Conservation (phyloP, 2,888 invertebrate genomes). For the Metalampra italica region DNA sequence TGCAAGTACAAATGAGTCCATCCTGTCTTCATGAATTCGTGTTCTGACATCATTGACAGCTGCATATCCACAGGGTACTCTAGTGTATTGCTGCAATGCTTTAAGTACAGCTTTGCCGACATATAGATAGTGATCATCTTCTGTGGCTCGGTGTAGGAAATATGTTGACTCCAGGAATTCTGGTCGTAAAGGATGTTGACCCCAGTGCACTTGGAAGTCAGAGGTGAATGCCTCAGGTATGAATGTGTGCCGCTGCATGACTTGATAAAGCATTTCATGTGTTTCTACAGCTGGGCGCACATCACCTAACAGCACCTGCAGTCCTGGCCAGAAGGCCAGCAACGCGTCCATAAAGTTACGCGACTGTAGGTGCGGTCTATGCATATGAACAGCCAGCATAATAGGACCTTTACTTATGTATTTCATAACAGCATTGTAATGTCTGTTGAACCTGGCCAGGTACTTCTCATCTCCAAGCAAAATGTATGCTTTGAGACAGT, state of each 20-base stretch:
- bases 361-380: slow-evolving; percentile 95
- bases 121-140: slow-evolving; percentile 96
- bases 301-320: slow-evolving; percentile 94
- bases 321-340: slow-evolving; percentile 98
- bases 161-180: slow-evolving; percentile 99
- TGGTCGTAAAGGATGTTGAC: slow-evolving; percentile 96
- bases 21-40: slow-evolving; percentile 93
- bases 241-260: slow-evolving; percentile 98
- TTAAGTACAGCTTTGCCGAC: slow-evolving; percentile 92
- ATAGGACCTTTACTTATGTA: slow-evolving; percentile 97
- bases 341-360: slow-evolving; percentile 98
- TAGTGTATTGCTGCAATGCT: slow-evolving; percentile 92
- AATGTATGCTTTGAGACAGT: slow-evolving; percentile 98
- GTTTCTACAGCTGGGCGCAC: slow-evolving; percentile 98
- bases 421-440: slow-evolving; percentile 97
- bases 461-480: slow-evolving; percentile 96
- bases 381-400: slow-evolving; percentile 97
- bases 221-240: slow-evolving; percentile 99
- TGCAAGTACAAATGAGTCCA: slow-evolving; percentile 98
- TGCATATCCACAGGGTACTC: slow-evolving; percentile 98
- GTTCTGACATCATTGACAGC: slow-evolving; percentile 97
- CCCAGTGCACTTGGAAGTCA: slow-evolving; percentile 99
- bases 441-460: slow-evolving; percentile 94
- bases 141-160: slow-evolving; percentile 96
- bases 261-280: slow-evolving; percentile 99